Evolutionary conservation across 2,797 vertebrate species (phyloP).

Genomic region (Sylvilagus floridanus): DNA sequence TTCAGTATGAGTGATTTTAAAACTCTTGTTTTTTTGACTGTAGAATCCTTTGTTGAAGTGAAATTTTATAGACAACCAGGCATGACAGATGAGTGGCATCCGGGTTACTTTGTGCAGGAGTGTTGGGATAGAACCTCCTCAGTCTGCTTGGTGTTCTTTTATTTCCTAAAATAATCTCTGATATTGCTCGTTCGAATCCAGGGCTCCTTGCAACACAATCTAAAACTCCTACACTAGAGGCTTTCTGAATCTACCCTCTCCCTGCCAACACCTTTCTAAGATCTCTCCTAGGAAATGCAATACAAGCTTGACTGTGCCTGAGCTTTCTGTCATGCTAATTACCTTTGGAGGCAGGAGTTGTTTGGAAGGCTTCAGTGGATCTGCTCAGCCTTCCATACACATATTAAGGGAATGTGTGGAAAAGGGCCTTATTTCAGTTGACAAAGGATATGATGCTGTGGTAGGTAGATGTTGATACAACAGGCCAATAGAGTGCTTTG

Average conservation of each 20-base stretch:
- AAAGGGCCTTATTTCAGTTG: not conserved
- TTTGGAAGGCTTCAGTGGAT: not conserved
- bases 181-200: not conserved
- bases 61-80: not conserved
- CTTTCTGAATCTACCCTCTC: not conserved
- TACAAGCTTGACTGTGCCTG: not conserved
- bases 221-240: not conserved
- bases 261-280: not conserved
- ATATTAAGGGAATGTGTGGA: not conserved
- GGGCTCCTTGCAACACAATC: not conserved
- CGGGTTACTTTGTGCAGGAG: not conserved
- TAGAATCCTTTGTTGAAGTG: not conserved
- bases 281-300: not conserved
- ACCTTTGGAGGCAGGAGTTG: not conserved
- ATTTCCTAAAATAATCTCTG: not conserved
- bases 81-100: not conserved
- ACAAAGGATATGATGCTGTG: not conserved
- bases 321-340: not conserved
- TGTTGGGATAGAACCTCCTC: not conserved
- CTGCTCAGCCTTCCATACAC: not conserved
- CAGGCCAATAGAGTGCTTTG: not conserved
- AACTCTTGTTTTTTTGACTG: not conserved
- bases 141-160: not conserved
- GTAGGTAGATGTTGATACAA: not conserved
- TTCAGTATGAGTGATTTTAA: not conserved